Evolutionary conservation across 2,888 invertebrate genomes (phyloP).

Genomic region (Scaptomyza flava): DNA sequence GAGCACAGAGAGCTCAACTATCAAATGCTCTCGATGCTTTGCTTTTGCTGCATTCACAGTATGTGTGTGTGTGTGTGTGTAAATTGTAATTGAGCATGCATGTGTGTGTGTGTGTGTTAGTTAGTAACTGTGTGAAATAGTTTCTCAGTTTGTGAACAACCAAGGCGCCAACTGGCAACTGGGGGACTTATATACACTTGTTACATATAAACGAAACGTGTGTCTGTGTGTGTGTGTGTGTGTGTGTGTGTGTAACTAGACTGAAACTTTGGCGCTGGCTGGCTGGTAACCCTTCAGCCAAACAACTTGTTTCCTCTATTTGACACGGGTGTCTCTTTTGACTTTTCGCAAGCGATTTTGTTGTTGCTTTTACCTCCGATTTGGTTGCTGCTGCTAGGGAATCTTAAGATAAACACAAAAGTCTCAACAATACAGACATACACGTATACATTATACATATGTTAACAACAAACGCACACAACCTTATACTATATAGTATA

Average conservation of each 20-base stretch:
- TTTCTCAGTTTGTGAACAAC: slow-evolving; percentile 71
- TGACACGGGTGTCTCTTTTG: slow-evolving; percentile 67
- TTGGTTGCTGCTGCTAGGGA: slow-evolving; percentile 41
- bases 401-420: slow-evolving; percentile 50
- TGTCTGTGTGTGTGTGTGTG: slow-evolving; percentile 23
- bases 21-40: slow-evolving; percentile 47
- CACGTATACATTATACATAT: background rate
- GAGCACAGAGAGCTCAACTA: slow-evolving; percentile 54
- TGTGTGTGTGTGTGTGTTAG: slow-evolving; percentile 27
- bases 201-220: slow-evolving; percentile 37
- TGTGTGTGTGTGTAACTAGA: slow-evolving; percentile 14
- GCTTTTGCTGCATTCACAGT: slow-evolving; percentile 52
- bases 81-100: slow-evolving; percentile 48
- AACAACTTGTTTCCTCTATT: slow-evolving; percentile 78
- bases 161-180: slow-evolving; percentile 64
- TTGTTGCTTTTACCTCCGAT: slow-evolving; percentile 53
- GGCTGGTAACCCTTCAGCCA: slow-evolving; percentile 61
- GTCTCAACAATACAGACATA: background rate
- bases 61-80: slow-evolving; percentile 33
- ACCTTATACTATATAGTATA: slow-evolving; percentile 10
- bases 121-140: slow-evolving; percentile 54
- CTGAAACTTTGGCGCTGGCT: slow-evolving; percentile 19
- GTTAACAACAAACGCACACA: slow-evolving; percentile 6
- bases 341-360: slow-evolving; percentile 59
- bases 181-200: slow-evolving; percentile 45